Evolutionary conservation across 2,113 vertebrate species (phyloP).

Genomic region (Zapornia atra): DNA sequence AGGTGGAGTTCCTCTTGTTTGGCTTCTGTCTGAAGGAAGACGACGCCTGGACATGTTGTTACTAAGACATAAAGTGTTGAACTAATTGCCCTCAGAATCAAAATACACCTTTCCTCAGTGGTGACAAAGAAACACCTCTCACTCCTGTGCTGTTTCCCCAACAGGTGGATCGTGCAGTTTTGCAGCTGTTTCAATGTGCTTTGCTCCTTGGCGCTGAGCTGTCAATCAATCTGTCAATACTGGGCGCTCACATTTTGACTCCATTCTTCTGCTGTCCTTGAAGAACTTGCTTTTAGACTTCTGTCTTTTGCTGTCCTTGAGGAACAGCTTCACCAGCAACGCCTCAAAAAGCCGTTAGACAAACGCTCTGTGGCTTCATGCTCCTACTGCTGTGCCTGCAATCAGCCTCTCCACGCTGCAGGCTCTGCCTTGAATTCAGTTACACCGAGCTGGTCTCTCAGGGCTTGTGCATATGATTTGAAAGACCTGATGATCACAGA

Average conservation of each 20-base stretch:
- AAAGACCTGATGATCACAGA: not conserved
- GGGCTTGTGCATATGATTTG: not conserved
- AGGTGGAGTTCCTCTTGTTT: not conserved
- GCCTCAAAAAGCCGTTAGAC: not conserved
- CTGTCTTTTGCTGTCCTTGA: not conserved
- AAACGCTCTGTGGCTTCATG: not conserved
- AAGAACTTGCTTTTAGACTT: not conserved
- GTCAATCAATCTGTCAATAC: not conserved
- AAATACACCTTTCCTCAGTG: not conserved
- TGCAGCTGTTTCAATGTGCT: not conserved
- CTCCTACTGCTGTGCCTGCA: not conserved
- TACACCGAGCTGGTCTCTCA: not conserved
- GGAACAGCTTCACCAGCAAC: not conserved
- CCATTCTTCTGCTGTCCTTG: not conserved
- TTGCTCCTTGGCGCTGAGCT: not conserved
- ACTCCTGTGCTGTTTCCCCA: not conserved
- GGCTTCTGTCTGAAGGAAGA: not conserved
- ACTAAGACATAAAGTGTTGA: not conserved
- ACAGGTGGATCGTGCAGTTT: not conserved
- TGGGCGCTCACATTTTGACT: accelerated
- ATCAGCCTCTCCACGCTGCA: not conserved
- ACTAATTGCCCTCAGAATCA: not conserved
- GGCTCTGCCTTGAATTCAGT: not conserved
- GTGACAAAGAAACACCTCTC: not conserved
- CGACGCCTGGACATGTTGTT: not conserved